Conservation (phyloP, 1,140 invertebrate genomes). For the Pseudomyrmex sp. region DNA sequence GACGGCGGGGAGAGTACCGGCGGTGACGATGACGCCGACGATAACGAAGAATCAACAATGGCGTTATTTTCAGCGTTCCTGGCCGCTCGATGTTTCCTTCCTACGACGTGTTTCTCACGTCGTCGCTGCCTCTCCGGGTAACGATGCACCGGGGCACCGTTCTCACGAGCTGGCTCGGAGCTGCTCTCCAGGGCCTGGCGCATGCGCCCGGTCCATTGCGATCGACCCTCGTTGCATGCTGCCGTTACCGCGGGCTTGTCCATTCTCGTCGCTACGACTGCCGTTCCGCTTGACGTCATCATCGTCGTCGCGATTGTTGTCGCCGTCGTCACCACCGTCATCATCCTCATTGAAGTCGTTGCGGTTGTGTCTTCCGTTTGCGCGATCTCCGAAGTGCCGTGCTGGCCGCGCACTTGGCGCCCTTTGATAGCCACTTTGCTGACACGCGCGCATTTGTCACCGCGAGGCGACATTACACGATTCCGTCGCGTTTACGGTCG, state of each 20-base stretch:
- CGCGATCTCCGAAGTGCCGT: neutral
- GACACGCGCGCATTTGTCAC: constrained; percentile 73
- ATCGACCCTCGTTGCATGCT: constrained; percentile 78
- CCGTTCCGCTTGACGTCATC: constrained; percentile 49
- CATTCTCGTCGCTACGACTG: constrained; percentile 46
- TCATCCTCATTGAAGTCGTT: constrained; percentile 52
- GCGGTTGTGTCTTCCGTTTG: constrained; percentile 13
- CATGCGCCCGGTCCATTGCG: constrained; percentile 75
- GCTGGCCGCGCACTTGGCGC: constrained; percentile 41
- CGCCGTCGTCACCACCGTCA: neutral
- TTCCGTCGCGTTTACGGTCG: constrained; percentile 27
- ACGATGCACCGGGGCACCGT: constrained; percentile 62
- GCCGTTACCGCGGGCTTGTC: constrained; percentile 59
- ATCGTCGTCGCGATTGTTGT: neutral
- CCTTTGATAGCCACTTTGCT: constrained; percentile 64
- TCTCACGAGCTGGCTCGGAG: constrained; percentile 69
- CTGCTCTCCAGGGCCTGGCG: constrained; percentile 75
- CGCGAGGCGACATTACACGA: constrained; percentile 71
- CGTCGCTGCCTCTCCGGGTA: constrained; percentile 57
- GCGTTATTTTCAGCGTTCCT: neutral
- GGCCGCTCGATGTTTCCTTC: constrained; percentile 34
- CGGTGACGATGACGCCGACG: constrained; percentile 57
- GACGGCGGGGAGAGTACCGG: constrained; percentile 43
- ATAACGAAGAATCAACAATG: constrained; percentile 29
- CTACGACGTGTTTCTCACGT: constrained; percentile 25